Percentiles rank a stretch among this genome's conserved stretches.
phyloP scores from a whole-genome alignment of 2,888 invertebrate species.

The Drosophila pseudotakahashii region DNA sequence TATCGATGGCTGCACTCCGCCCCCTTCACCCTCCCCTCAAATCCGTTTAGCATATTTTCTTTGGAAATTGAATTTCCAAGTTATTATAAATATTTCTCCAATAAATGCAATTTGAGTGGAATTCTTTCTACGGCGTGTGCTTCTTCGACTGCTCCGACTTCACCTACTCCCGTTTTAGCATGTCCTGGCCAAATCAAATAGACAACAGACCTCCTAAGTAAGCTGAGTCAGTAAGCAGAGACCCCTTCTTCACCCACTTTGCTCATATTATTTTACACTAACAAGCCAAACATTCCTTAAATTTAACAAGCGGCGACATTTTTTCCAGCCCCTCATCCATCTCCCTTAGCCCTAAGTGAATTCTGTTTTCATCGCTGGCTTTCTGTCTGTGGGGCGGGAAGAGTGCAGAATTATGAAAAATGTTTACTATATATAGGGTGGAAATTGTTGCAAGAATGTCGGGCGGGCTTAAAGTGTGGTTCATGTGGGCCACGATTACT shows the following conservation, averaged over 20 bases:
- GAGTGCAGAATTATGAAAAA: conserved; percentile 38
- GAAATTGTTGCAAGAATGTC: conserved; percentile 23
- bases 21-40: conserved; percentile 30
- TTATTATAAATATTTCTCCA: conserved; percentile 75
- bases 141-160: not conserved
- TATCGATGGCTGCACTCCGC: conserved; percentile 11
- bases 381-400: conserved; percentile 22
- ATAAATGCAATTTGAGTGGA: conserved; percentile 74
- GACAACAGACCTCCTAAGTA: conserved; percentile 32
- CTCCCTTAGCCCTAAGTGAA: conserved; percentile 56
- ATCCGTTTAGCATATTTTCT: conserved; percentile 78
- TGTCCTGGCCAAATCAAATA: conserved; percentile 43
- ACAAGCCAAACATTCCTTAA: conserved; percentile 65
- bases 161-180: conserved; percentile 16
- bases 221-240: too few relatives aligned
- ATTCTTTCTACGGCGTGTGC: conserved; percentile 36
- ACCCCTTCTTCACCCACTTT: too few relatives aligned
- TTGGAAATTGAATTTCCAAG: conserved; percentile 78
- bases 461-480: conserved; percentile 8
- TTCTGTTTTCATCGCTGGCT: conserved; percentile 36
- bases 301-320: conserved; percentile 57
- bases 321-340: conserved; percentile 20
- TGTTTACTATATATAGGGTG: conserved; percentile 19
- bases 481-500: conserved; percentile 1
- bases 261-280: conserved; percentile 71